A percentile compares a stretch with the other conserved stretches of the same genome.
Evolutionary conservation across 2,797 vertebrate species (phyloP).

Genomic region (Micromesistius poutassou): DNA sequence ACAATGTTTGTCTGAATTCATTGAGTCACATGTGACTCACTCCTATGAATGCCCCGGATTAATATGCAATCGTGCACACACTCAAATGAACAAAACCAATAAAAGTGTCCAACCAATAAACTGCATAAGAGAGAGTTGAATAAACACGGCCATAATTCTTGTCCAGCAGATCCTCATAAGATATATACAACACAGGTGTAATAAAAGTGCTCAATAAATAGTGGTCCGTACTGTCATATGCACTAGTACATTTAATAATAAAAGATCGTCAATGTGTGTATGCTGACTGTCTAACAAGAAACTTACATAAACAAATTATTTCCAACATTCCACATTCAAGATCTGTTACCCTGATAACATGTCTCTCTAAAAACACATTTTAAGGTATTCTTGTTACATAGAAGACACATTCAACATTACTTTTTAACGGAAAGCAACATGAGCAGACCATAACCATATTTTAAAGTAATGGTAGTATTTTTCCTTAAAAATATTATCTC

Average conservation of each 20-base stretch:
- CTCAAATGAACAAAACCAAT: background rate
- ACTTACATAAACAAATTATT: background rate
- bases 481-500: background rate
- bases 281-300: too few relatives aligned
- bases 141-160: background rate
- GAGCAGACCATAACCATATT: background rate
- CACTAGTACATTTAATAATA: background rate
- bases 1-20: slow-evolving; percentile 11
- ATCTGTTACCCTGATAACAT: background rate
- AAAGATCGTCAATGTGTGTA: background rate
- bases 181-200: background rate
- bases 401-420: background rate
- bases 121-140: background rate
- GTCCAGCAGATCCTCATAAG: background rate
- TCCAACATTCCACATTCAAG: background rate
- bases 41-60: slow-evolving; percentile 1
- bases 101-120: slow-evolving; percentile 1
- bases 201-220: background rate
- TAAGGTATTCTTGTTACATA: background rate
- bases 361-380: background rate
- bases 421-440: background rate
- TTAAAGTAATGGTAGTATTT: background rate
- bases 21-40: slow-evolving; percentile 25
- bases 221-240: background rate
- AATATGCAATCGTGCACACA: background rate